Conservation (phyloP, 2,888 invertebrate species). For the Monochamus alternatus region DNA sequence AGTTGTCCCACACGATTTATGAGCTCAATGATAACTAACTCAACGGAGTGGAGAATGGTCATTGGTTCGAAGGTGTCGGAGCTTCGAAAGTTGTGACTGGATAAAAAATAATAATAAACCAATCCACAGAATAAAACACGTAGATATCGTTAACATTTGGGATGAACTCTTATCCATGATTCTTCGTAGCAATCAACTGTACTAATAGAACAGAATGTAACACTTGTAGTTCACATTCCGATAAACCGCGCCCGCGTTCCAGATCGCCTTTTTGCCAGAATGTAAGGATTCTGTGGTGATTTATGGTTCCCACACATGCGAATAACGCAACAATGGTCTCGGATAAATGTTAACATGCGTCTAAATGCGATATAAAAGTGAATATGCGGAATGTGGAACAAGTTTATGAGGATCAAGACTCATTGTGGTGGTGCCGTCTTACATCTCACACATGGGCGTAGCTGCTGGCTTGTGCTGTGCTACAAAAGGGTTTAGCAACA, state of each 20-base stretch:
- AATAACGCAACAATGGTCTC: conserved; percentile 48
- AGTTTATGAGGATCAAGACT: conserved; percentile 29
- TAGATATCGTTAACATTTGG: too few relatives aligned
- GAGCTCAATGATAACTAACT: too few relatives aligned
- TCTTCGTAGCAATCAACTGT: background rate
- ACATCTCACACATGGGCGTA: conserved; percentile 18
- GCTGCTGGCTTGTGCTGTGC: background rate
- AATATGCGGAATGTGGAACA: conserved; percentile 25
- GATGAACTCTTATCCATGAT: too few relatives aligned
- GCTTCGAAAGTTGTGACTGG: too few relatives aligned
- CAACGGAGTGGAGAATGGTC: too few relatives aligned
- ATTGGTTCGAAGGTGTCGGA: too few relatives aligned
- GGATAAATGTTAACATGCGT: conserved; percentile 45
- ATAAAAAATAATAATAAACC: too few relatives aligned
- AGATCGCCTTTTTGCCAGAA: conserved; percentile 44
- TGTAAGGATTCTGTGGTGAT: conserved; percentile 47
- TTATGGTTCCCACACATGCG: conserved; percentile 48
- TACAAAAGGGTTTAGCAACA: too few relatives aligned
- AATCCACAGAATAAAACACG: too few relatives aligned
- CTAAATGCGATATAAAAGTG: conserved; percentile 26
- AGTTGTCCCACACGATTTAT: too few relatives aligned
- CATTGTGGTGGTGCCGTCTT: conserved; percentile 17
- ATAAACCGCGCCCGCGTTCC: conserved; percentile 47
- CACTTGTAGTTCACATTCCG: conserved; percentile 48
- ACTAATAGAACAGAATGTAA: conserved; percentile 39